Evolutionary conservation across 2,888 invertebrate species (phyloP).

Genomic region (Prenolepis imparis): DNA sequence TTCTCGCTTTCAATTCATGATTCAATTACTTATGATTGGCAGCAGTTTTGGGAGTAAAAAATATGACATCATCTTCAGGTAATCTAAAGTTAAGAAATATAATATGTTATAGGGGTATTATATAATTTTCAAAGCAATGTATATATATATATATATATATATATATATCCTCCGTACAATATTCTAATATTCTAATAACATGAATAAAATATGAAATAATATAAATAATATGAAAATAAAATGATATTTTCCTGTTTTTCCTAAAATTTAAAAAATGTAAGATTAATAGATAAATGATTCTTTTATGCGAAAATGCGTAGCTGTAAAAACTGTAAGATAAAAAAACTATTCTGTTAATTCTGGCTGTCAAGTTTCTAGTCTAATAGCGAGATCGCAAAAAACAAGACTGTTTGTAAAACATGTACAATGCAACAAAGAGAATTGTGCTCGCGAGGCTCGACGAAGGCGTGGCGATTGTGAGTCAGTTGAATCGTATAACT

Average conservation of each 20-base stretch:
- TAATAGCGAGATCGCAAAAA: constrained; percentile 2
- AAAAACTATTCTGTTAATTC: background rate
- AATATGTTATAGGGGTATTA: no score
- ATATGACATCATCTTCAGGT: background rate
- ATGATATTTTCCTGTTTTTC: no score
- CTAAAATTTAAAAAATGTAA: no score
- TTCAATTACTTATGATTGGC: no score
- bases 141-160: background rate
- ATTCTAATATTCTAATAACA: no score
- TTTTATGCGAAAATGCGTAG: constrained; percentile 3
- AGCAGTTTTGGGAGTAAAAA: no score
- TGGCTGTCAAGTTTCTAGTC: background rate
- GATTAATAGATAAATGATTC: background rate
- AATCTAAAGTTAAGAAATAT: background rate
- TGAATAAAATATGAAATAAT: no score
- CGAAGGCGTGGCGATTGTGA: constrained; percentile 48
- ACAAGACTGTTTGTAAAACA: background rate
- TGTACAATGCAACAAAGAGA: constrained; percentile 32
- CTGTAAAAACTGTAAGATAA: no score
- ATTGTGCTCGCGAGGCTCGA: constrained; percentile 12
- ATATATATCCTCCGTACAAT: no score
- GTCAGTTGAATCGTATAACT: constrained; percentile 27
- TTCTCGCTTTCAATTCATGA: constrained; percentile 7
- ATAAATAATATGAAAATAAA: no score
- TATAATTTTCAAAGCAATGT: background rate